Conservation (phyloP, 2,888 invertebrate genomes). For the Neoitamus cyanurus region DNA sequence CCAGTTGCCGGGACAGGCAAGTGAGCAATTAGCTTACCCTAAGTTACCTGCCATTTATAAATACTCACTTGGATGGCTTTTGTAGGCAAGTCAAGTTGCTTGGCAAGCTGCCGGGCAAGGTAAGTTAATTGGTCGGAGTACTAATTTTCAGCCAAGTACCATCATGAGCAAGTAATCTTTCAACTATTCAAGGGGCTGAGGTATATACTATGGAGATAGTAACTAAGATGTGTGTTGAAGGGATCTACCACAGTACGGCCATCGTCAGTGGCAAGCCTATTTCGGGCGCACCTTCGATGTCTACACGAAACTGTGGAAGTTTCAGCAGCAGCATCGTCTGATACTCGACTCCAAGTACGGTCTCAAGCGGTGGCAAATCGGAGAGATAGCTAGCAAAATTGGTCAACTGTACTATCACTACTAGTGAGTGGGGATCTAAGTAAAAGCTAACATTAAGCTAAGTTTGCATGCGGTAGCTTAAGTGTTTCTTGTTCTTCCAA, state of each 20-base stretch:
- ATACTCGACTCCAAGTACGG: slow-evolving; percentile 93
- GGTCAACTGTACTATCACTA: slow-evolving; percentile 98
- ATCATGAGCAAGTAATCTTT: too few species aligned
- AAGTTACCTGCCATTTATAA: too few species aligned
- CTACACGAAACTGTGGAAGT: slow-evolving; percentile 97
- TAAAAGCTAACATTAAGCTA: background rate
- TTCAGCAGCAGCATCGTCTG: slow-evolving; percentile 94
- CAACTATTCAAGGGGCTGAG: slow-evolving; percentile 96
- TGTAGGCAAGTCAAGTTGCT: too few species aligned
- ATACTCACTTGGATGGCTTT: too few species aligned
- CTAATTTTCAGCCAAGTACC: too few species aligned
- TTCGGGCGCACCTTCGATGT: slow-evolving; percentile 97
- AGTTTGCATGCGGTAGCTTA: background rate
- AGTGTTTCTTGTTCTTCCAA: background rate
- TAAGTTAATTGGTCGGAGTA: too few species aligned
- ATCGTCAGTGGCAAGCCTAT: slow-evolving; percentile 97
- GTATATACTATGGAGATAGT: slow-evolving; percentile 66
- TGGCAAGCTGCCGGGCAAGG: too few species aligned
- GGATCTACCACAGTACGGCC: slow-evolving; percentile 96
- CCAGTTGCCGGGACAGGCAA: too few species aligned
- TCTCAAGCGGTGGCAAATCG: slow-evolving; percentile 97
- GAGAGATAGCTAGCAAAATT: slow-evolving; percentile 98
- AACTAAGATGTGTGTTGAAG: slow-evolving; percentile 68
- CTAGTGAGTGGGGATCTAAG: slow-evolving; percentile 77
- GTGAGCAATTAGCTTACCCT: too few species aligned